Base-by-base conservation (phyloP, 2,113 vertebrate species). In the Pycnonotus jocosus region DNA sequence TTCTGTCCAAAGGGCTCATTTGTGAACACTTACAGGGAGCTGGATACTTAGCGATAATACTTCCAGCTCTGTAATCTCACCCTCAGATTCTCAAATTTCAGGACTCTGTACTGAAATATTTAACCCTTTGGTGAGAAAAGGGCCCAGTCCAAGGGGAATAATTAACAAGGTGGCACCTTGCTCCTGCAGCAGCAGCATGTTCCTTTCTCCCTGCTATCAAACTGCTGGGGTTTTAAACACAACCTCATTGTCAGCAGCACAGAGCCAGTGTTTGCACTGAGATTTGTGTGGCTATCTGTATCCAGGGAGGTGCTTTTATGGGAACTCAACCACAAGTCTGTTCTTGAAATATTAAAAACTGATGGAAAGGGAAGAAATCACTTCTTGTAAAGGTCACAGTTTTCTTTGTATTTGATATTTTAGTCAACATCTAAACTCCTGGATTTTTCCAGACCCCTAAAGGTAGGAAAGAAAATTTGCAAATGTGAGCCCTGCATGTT, bases 261-360 rank as follows among this genome's bases (percentile, higher is more conserved):
- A 9, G 65, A 73, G 60, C 54, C 60, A 50, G 45, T 24, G 64
- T 50, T 78, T 64, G 35, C 33, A 3, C 69, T 10, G 65, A 88
- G 65, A 50, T 91, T 60, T 78, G 65, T 2, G 0, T 3, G 7
- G 56, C 40, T 88, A 1, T 18, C 0, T 0, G 16, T 33, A 30
- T 3, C 45, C 60, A 51, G 37, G 23, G 60, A 54, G 17, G 30
- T 64, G 48, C 7, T 60, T 64, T 60, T 42, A 24, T 54, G 35
- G 42, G 30, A 61, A 50, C 40, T 71, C 56, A 64, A 2, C 30
- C 31, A 57, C 42, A 79, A 31, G 16, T 48, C n/a, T 79, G 40
- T 21, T 40, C 37, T 65, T 35, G 50, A 70, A 66, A 51, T 79
- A 61, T 3, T 73, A 30, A 81, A 81, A 61, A 38, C 12, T 28